Conservation (phyloP, 2,888 invertebrate species). For the Phasia obesa region DNA sequence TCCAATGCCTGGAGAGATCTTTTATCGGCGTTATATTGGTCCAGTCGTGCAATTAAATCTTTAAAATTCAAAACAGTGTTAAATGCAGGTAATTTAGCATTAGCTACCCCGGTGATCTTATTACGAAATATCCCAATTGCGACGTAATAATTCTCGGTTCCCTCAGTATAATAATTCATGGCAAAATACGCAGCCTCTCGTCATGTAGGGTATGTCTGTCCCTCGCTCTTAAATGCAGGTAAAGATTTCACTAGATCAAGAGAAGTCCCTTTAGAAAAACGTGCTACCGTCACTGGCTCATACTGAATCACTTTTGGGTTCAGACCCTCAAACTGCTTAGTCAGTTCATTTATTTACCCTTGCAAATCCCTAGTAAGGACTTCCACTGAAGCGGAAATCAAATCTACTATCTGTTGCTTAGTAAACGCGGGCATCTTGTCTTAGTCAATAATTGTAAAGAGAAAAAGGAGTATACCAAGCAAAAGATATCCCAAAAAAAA, state of each 20-base stretch:
- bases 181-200: too few species aligned
- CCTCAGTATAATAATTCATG: conserved; percentile 54
- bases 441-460: neutral
- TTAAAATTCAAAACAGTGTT: conserved; percentile 13
- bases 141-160: conserved; percentile 6
- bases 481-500: too few species aligned
- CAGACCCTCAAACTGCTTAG: conserved; percentile 1
- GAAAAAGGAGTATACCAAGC: neutral
- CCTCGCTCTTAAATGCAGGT: conserved; percentile 31
- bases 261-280: neutral
- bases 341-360: neutral
- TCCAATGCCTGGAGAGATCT: conserved; percentile 27
- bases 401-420: conserved; percentile 4
- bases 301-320: conserved; percentile 7
- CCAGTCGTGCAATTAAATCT: conserved; percentile 62
- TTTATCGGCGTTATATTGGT: conserved; percentile 28
- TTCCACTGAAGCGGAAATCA: conserved; percentile 9
- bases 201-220: too few species aligned
- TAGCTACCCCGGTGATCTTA: too few species aligned
- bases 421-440: neutral
- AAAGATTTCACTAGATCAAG: conserved; percentile 23
- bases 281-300: conserved; percentile 5
- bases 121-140: neutral
- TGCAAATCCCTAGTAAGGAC: neutral
- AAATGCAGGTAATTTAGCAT: neutral